These are phyloP conservation scores for Lagodon rhomboides DNA, from an alignment of 2,797 vertebrate species.

Conservation along the genomic window DNA sequence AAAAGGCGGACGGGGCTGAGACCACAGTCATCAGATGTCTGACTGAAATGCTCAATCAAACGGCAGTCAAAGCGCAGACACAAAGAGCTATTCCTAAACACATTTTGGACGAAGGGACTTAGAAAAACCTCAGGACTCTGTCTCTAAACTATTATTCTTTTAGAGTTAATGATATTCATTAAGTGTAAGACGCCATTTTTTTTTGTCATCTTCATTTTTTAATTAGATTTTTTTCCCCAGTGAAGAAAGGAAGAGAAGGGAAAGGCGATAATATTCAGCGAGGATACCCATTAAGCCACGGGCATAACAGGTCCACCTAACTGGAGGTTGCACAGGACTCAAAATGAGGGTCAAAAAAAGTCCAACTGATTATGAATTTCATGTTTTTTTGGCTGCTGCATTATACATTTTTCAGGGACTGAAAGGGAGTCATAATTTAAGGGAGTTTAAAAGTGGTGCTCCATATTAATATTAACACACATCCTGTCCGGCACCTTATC, in stretches of 20 bases:
- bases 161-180: not conserved
- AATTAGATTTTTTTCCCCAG: not conserved
- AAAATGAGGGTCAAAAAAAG: not conserved
- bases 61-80: not conserved
- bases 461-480: not conserved
- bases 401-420: not conserved
- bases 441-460: not conserved
- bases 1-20: slow-evolving; percentile 1
- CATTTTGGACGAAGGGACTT: not conserved
- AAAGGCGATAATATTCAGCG: not conserved
- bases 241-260: not conserved
- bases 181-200: not conserved
- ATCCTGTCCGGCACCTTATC: not conserved
- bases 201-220: not conserved
- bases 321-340: not conserved
- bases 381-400: not conserved
- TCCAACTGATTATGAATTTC: not conserved
- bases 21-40: not conserved
- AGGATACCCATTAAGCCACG: not conserved
- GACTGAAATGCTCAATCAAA: slow-evolving; percentile 16
- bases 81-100: not conserved
- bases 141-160: not conserved
- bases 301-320: not conserved
- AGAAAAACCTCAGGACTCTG: too few relatives aligned
- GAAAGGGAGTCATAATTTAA: too few relatives aligned